These are phyloP conservation scores for Pachyramphus minor DNA, from an alignment of 2,113 vertebrate species.

Conservation along the genomic window DNA sequence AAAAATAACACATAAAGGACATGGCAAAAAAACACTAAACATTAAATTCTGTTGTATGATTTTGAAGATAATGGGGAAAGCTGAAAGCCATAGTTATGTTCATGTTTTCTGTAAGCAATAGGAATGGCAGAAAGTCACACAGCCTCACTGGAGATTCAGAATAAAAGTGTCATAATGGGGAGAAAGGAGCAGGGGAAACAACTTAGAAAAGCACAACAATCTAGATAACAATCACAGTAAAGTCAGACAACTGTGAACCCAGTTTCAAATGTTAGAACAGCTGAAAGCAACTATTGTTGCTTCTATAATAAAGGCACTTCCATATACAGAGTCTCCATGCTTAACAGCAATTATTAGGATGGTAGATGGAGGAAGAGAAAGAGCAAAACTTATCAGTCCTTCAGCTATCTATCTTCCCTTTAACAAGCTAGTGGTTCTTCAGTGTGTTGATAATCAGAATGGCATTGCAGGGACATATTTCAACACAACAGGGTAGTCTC, in stretches of 20 bases:
- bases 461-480: not conserved
- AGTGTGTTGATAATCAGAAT: not conserved
- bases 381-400: not conserved
- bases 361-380: not conserved
- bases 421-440: not conserved
- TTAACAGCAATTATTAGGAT: not conserved
- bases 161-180: not conserved
- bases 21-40: rapidly evolving
- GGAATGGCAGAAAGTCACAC: not conserved
- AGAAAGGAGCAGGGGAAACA: conserved; percentile 19
- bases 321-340: not conserved
- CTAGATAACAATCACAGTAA: not conserved
- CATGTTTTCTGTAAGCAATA: not conserved
- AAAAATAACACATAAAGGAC: conserved; percentile 4
- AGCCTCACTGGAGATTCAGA: not conserved
- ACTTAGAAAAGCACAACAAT: conserved; percentile 27
- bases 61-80: conserved; percentile 28
- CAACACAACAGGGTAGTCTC: not conserved
- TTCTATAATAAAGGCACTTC: not conserved
- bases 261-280: not conserved
- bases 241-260: not conserved
- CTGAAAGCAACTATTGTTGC: conserved; percentile 23
- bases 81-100: not conserved
- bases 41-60: not conserved
- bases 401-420: not conserved